These are phyloP conservation scores for Andrena camellia DNA, from an alignment of 2,888 invertebrate species.

Conservation along the genomic window DNA sequence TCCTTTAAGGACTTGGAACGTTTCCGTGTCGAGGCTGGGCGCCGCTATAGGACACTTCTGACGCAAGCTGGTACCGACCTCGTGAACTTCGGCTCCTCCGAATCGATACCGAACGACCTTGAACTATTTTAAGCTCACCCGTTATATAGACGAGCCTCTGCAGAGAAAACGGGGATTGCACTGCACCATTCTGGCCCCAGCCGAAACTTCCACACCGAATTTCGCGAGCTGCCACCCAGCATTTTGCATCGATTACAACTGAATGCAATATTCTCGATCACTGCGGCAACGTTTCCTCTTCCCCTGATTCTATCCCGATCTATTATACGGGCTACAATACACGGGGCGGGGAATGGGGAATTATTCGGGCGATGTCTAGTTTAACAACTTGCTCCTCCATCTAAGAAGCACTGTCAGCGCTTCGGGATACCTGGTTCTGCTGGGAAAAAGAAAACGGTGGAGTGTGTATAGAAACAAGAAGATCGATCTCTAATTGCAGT, in stretches of 20 bases:
- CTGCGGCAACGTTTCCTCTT: neutral
- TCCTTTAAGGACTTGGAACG: conserved; percentile 68
- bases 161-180: conserved; percentile 60
- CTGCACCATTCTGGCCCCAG: conserved; percentile 40
- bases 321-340: too few species aligned
- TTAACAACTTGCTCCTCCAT: too few species aligned
- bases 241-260: neutral
- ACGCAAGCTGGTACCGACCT: conserved; percentile 72
- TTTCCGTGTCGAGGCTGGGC: conserved; percentile 68
- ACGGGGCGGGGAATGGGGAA: too few species aligned
- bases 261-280: neutral
- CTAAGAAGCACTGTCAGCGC: too few species aligned
- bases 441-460: too few species aligned
- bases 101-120: conserved; percentile 81
- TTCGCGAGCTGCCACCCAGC: neutral
- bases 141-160: conserved; percentile 63
- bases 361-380: too few species aligned
- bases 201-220: conserved; percentile 47
- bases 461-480: too few species aligned
- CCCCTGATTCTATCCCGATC: neutral
- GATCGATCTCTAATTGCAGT: too few species aligned
- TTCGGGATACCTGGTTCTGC: too few species aligned
- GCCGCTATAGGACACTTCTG: conserved; percentile 60
- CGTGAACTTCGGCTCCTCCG: conserved; percentile 72
- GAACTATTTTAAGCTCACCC: conserved; percentile 77